Evolutionary conservation across 2,797 vertebrate genomes (phyloP).

Genomic region (Antennarius maculatus): DNA sequence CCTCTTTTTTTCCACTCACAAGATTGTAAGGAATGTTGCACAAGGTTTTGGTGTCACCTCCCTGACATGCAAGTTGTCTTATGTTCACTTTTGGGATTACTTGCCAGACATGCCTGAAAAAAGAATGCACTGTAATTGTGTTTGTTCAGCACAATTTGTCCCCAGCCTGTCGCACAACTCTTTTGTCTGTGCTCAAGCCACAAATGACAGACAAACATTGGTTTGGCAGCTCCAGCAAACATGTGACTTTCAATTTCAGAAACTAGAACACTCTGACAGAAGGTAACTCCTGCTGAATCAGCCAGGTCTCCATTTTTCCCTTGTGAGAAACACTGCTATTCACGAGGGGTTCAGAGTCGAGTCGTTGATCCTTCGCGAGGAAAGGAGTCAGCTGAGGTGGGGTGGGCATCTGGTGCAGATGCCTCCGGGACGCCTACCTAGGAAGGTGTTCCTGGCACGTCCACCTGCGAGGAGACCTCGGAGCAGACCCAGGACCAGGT

Average conservation of each 20-base stretch:
- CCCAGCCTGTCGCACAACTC: background rate
- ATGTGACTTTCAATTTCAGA: background rate
- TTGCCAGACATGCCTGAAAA: slow-evolving; percentile 15
- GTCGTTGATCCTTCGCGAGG: too few species aligned
- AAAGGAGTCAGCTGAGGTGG: too few species aligned
- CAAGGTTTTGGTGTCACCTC: slow-evolving; percentile 29
- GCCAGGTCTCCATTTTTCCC: background rate
- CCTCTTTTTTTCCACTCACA: background rate
- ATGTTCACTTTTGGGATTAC: background rate
- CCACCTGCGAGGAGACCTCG: too few species aligned
- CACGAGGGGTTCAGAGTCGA: too few species aligned
- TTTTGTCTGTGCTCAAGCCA: slow-evolving; percentile 1
- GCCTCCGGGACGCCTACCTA: too few species aligned
- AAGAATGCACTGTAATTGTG: slow-evolving; percentile 1
- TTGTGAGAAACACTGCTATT: background rate
- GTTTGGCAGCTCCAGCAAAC: background rate
- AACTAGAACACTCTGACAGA: slow-evolving; percentile 5
- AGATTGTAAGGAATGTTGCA: slow-evolving; percentile 16
- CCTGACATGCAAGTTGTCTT: slow-evolving; percentile 18
- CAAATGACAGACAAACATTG: background rate
- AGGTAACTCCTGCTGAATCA: slow-evolving; percentile 9
- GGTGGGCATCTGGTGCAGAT: too few species aligned
- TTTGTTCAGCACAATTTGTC: background rate
- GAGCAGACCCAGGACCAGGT: too few species aligned
- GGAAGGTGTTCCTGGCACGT: too few species aligned